A percentile compares a stretch with the other conserved stretches of the same genome.
Conservation (phyloP, 1,140 invertebrate species). For the Macrostomum lignano region DNA sequence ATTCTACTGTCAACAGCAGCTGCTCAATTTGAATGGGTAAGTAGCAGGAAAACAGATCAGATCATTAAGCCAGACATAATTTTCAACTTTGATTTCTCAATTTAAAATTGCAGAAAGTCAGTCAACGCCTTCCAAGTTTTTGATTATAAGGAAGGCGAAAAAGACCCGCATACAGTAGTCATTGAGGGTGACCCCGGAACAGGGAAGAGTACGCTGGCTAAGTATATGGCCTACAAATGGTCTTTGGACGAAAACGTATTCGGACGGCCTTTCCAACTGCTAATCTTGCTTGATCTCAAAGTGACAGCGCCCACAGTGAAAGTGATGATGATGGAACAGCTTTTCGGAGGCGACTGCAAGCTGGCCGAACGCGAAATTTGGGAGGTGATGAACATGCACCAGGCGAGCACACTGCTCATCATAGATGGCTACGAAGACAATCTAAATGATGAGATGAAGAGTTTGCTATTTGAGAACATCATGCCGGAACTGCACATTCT, state of each 20-base stretch:
- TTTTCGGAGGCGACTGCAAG: not conserved
- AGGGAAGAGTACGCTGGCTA: not conserved
- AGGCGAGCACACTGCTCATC: not conserved
- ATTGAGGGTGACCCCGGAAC: constrained; percentile 2
- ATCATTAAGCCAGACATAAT: not conserved
- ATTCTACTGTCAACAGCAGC: constrained; percentile 2
- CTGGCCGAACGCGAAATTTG: constrained; percentile 1
- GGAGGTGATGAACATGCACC: constrained; percentile 2
- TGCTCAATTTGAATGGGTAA: constrained; percentile 1
- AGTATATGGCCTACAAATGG: not conserved
- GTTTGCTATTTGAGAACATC: not conserved
- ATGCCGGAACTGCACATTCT: not conserved
- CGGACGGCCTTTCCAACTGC: not conserved
- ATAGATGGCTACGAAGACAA: constrained; percentile 1
- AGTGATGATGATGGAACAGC: not conserved
- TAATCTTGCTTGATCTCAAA: not conserved
- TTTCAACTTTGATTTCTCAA: not conserved
- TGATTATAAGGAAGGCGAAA: not conserved
- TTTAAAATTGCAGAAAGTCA: not conserved
- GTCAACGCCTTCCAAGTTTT: not conserved
- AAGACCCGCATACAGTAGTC: not conserved
- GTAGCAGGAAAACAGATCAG: not conserved
- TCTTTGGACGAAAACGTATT: not conserved
- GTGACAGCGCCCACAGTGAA: not conserved
- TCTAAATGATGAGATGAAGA: not conserved